Base-by-base conservation (phyloP, 2,113 vertebrate species). In the Oenanthe melanoleuca region DNA sequence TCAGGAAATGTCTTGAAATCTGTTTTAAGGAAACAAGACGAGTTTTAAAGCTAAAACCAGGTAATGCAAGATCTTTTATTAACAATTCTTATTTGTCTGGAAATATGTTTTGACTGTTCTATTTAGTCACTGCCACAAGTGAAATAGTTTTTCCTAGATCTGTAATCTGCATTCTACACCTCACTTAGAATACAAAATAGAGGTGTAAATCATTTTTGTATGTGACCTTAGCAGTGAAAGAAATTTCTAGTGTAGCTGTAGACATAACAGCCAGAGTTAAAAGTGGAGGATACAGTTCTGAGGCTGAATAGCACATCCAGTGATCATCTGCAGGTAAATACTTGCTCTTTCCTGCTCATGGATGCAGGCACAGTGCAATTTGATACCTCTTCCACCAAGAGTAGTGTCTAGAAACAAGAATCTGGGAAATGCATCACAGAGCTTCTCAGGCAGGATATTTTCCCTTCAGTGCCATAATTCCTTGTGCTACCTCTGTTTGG, bases 401-500 rank as follows among this genome's bases (percentile, higher is more conserved):
- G 49, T 22, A 38, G 44, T 69, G 92, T 96, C 94, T 96, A 93
- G 85, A 95, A 92, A 75, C 64, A 73, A 19, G 52, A 67, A 83
- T 88, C 93, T 96, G 94, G 92, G 82, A 96, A 96, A 94, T 2
- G 12, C 89, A 95, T 97, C 93, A 92, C 70, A 44, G 65, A 83
- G 67, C 67, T 89, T 14, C 71, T 90, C 79, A 44, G 82, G 85
- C 79, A 90, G 89, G 85, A 34, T 64, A 60, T 93, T 94, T 92
- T 92, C 75, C 88, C 82, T 84, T 92, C 57, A 80, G 72, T 71
- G 75, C 82, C 44, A 5, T 94, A 88, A 94, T 78, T 94, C 56
- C 82, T 90, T n/a, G n/a, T 1, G 34, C 85, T 86, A 11, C 88
- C 93, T 90, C 81, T 83, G 18, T 80, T 95, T 66, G 70, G 84